Conservation (phyloP, 2,797 vertebrate genomes). For the Moxostoma hubbsi region DNA sequence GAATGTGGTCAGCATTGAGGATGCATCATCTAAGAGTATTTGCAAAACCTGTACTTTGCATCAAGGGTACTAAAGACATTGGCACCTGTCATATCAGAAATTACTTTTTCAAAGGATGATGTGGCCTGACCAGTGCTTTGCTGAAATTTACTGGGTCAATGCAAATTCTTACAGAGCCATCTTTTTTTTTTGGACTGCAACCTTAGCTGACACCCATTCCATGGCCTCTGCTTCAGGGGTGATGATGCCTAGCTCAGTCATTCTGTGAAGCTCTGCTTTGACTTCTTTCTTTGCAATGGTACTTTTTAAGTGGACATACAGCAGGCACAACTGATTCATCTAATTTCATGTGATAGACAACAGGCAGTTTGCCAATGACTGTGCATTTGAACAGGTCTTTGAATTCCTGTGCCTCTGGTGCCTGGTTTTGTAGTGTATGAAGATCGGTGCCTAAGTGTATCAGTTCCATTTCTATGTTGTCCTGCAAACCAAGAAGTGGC, state of each 20-base stretch:
- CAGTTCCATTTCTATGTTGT: slow-evolving; percentile 1
- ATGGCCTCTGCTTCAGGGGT: too few relatives aligned
- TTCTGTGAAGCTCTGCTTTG: neutral
- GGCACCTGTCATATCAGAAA: too few relatives aligned
- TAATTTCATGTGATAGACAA: slow-evolving; percentile 3
- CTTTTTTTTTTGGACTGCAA: neutral
- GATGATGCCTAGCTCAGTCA: too few relatives aligned
- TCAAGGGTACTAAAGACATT: too few relatives aligned
- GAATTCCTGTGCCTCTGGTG: neutral
- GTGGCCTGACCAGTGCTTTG: too few relatives aligned
- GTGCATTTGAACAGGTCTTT: slow-evolving; percentile 45
- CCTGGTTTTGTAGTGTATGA: slow-evolving; percentile 1
- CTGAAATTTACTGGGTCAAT: too few relatives aligned
- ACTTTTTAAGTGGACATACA: slow-evolving; percentile 7
- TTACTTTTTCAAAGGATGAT: too few relatives aligned
- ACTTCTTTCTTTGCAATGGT: slow-evolving; percentile 6
- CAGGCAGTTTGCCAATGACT: neutral
- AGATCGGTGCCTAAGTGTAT: slow-evolving; percentile 24
- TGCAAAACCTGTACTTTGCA: too few relatives aligned
- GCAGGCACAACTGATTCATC: neutral
- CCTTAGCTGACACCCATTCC: too few relatives aligned
- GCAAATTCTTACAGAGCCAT: neutral
- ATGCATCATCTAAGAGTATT: too few relatives aligned
- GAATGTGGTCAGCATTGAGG: too few relatives aligned
- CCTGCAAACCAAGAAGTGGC: neutral